A percentile compares a stretch with the other conserved stretches of the same genome.
Evolutionary conservation across 2,797 vertebrate genomes (phyloP).

Genomic region (Sylvilagus floridanus): DNA sequence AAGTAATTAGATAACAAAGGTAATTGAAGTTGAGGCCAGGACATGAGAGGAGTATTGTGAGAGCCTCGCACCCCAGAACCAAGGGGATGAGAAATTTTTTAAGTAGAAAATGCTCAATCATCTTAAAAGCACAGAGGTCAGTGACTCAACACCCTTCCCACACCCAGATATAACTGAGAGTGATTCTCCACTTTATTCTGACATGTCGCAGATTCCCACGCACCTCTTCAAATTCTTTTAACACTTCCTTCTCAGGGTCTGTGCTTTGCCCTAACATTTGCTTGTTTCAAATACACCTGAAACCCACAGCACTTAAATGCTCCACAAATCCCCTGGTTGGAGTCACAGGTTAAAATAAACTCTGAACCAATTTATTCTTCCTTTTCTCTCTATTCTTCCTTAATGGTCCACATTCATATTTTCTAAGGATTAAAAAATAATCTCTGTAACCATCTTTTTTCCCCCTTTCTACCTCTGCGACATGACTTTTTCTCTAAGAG

Average conservation of each 20-base stretch:
- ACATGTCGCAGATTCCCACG: neutral
- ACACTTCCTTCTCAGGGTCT: neutral
- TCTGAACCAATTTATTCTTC: neutral
- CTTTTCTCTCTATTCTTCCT: neutral
- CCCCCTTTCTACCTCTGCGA: conserved; percentile 5
- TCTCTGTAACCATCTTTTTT: neutral
- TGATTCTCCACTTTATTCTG: neutral
- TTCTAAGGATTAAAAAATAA: conserved; percentile 38
- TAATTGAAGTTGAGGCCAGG: neutral
- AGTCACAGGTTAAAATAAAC: neutral
- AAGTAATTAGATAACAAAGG: neutral
- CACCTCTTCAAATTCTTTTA: neutral
- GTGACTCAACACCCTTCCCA: neutral
- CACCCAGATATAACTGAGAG: neutral
- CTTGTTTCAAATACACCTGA: neutral
- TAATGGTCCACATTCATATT: neutral
- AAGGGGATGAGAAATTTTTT: neutral
- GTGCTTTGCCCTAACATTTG: neutral
- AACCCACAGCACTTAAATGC: neutral
- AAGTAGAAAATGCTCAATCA: neutral
- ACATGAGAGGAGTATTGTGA: neutral
- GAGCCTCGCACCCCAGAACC: neutral
- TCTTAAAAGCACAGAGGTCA: neutral
- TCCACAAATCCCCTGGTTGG: neutral
- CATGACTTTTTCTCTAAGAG: conserved; percentile 17